Evolutionary conservation across 2,888 invertebrate genomes (phyloP), one percentile per base, ranked within the genome.

Genomic region (Quadriops clusia): DNA sequence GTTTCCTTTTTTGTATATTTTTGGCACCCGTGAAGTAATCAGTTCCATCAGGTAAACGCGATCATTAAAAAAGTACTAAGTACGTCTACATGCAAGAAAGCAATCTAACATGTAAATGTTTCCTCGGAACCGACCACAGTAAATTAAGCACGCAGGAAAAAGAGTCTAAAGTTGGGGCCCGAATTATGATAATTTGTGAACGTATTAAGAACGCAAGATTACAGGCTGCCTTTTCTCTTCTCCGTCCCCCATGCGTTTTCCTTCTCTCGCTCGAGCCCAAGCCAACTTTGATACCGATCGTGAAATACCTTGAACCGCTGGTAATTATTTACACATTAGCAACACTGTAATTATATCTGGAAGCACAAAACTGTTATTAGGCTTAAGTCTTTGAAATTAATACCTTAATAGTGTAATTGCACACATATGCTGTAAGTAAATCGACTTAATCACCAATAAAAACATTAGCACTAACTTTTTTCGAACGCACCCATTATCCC

Each of bases 301-400:
- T 51, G 50, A 45, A 50, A 51, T 53, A 51, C 53, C 53, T 54
- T 53, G 55, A 51, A 54, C 50, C 41, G 37, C 26, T 17, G 4
- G 56, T 58, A 60, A 60, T 60, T 60, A 60, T 60, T 59, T 60
- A 58, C 58, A 58, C 60, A 60, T 60, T 60, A 60, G 58, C 58
- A 50, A 47, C 44, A 47, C 47, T 36, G 45, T 60, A 59, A 60
- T 60, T 60, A 54, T 49, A 53, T 50, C 51, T 50, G 47, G 46
- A 42, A 53, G 46, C 49, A 46, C n/a, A 51, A 47, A 54, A 51
- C 50, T 50, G 48, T 56, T 52, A 56, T 58, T 58, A 58, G 46
- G 47, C 46, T 51, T 52, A 53, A 54, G 48, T 53, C 51, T 42
- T 52, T 52, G 56, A 55, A 58, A 58, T 59, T 56, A 60, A 60